Evolutionary conservation across 2,888 invertebrate species (phyloP).

Genomic region (Melikaiella ostensackeni): DNA sequence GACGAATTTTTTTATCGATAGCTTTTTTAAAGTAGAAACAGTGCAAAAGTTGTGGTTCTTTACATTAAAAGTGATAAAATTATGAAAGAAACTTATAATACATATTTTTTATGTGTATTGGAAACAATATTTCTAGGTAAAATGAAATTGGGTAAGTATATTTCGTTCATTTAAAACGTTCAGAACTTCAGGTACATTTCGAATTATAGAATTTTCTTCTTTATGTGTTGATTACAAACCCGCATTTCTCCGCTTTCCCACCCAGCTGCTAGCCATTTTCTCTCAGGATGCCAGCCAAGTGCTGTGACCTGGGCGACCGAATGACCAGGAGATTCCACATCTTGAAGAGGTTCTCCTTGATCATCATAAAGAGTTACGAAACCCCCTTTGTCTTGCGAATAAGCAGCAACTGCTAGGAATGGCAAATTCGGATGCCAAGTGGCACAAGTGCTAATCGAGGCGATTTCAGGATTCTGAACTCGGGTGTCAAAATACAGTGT

Average conservation of each 20-base stretch:
- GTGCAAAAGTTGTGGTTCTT: too few relatives aligned
- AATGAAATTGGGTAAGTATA: too few relatives aligned
- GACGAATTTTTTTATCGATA: too few relatives aligned
- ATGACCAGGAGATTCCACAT: constrained; percentile 87
- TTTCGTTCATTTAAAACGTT: too few relatives aligned
- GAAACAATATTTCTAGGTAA: too few relatives aligned
- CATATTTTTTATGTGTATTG: too few relatives aligned
- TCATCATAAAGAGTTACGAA: constrained; percentile 93
- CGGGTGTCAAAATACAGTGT: constrained; percentile 91
- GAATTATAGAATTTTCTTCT: constrained; percentile 5
- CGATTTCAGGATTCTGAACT: constrained; percentile 86
- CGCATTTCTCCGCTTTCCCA: constrained; percentile 96
- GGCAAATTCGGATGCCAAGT: constrained; percentile 91
- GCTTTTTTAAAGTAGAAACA: too few relatives aligned
- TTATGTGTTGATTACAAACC: constrained; percentile 72
- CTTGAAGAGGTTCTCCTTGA: constrained; percentile 87
- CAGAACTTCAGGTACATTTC: too few relatives aligned
- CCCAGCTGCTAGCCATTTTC: constrained; percentile 88
- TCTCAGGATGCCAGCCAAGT: constrained; percentile 93
- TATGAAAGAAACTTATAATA: too few relatives aligned
- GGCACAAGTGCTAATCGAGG: constrained; percentile 88
- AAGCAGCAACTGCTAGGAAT: constrained; percentile 90
- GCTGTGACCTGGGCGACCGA: constrained; percentile 89
- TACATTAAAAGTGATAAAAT: too few relatives aligned
- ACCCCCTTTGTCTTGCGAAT: constrained; percentile 92